These are phyloP conservation scores for Liasis olivaceus DNA, from an alignment of 2,797 vertebrate species.

Conservation along the genomic window DNA sequence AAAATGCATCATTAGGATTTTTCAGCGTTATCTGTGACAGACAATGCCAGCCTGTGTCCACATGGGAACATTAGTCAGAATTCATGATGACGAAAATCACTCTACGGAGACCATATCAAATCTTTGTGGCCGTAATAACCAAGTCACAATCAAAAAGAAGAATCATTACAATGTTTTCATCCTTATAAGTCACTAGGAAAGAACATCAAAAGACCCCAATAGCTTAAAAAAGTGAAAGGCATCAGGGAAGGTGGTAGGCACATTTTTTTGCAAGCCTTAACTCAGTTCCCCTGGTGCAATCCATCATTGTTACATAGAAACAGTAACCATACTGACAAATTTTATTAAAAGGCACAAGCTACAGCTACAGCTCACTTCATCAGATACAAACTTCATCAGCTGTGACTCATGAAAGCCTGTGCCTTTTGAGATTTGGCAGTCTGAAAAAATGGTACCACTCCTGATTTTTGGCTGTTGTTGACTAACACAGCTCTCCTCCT, in stretches of 20 bases:
- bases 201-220: conserved; percentile 4
- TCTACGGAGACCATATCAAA: background rate
- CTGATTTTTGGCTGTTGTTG: background rate
- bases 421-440: background rate
- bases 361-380: background rate
- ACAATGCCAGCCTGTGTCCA: conserved; percentile 11
- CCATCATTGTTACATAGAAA: background rate
- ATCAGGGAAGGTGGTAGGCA: background rate
- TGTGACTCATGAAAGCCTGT: background rate
- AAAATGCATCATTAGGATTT: background rate
- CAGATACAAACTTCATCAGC: background rate
- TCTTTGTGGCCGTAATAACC: background rate
- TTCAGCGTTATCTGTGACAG: conserved; percentile 3
- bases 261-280: background rate
- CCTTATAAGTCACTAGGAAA: conserved; percentile 23
- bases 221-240: background rate
- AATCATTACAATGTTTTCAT: background rate
- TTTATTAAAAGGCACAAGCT: background rate
- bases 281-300: background rate
- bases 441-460: background rate
- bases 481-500: background rate
- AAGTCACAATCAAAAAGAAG: conserved; percentile 22
- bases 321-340: background rate
- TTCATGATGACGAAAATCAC: conserved; percentile 14
- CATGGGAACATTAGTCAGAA: conserved; percentile 36